Evolutionary conservation across 2,888 invertebrate species (phyloP), one percentile per base, ranked within the genome.

Genomic region (Hyalella azteca): DNA sequence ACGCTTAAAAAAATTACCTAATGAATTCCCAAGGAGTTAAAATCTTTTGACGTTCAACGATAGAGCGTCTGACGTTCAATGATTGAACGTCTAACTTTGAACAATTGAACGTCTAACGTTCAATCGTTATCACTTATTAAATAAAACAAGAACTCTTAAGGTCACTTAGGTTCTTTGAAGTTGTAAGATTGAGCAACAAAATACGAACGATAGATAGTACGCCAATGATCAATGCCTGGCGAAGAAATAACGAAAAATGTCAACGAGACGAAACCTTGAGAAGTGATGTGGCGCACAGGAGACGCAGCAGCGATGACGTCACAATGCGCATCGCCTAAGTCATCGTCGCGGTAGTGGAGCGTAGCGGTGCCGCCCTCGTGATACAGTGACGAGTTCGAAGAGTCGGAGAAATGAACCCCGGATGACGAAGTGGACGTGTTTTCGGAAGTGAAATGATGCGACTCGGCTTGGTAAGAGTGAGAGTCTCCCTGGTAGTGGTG

Each of bases 371-470:
- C 41, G 41, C 26, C 19, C n/a, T 75, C 75, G 3, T 32, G 39
- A 19, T 75, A 75, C 40, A 75, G 22, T 40, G 75, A 75, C 22
- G 75, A 45, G 45, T 75, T 75, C 7, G 75, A 75, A 81, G 75
- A 45, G 45, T 75, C 45, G 11, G 75, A 75, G 83, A 75, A 83
- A 80, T 60, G 83, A 78, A 79, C 81, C 79, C 78, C 81, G 78
- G 59, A 83, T 77, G 66, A 66, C 13, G 66, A 66, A 9, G 45
- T 45, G 15, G 66, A 39, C 7, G 78, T 83, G 80, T 40, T 79
- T 80, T 75, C 81, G 78, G 32, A 75, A 77, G 73, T 81, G 81
- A 40, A 81, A 80, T 78, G 81, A 79, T 49, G 81, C 82, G 39
- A 79, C 81, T 48, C 81, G 59, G 32, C 81, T 78, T 22, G 79